These are phyloP conservation scores for Trematocara variabile DNA, from an alignment of 2,113 vertebrate species.

Conservation along the genomic window DNA sequence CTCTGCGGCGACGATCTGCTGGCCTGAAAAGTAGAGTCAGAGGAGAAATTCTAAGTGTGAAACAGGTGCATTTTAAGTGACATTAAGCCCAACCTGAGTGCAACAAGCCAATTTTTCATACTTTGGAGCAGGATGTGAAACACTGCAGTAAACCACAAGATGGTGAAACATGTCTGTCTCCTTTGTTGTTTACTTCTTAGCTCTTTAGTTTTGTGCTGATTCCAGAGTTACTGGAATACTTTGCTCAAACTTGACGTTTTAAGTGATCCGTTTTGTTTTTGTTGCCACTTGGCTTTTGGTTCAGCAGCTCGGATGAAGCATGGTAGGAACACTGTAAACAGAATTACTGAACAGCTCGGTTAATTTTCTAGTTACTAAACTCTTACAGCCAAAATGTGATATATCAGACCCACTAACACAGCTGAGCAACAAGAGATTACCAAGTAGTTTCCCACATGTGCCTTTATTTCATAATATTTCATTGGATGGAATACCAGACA, in stretches of 20 bases:
- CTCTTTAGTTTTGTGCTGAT: not conserved
- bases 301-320: not conserved
- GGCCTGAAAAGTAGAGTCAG: slow-evolving; percentile 46
- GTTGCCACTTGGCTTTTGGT: not conserved
- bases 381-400: not conserved
- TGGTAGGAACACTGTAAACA: not conserved
- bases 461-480: not conserved
- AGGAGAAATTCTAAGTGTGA: not conserved
- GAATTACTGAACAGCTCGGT: not conserved
- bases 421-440: not conserved
- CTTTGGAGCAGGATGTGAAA: not conserved
- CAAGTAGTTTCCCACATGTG: not conserved
- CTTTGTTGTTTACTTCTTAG: not conserved
- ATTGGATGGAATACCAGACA: not conserved
- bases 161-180: not conserved
- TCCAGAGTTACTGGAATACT: not conserved
- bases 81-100: not conserved
- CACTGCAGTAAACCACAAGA: not conserved
- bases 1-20: slow-evolving; percentile 85
- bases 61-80: not conserved
- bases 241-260: not conserved
- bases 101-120: not conserved
- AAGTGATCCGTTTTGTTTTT: not conserved
- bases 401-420: not conserved
- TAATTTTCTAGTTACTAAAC: not conserved